Base-by-base conservation (phyloP, 2,797 vertebrate species). In the Orientallactaga sibirica region DNA sequence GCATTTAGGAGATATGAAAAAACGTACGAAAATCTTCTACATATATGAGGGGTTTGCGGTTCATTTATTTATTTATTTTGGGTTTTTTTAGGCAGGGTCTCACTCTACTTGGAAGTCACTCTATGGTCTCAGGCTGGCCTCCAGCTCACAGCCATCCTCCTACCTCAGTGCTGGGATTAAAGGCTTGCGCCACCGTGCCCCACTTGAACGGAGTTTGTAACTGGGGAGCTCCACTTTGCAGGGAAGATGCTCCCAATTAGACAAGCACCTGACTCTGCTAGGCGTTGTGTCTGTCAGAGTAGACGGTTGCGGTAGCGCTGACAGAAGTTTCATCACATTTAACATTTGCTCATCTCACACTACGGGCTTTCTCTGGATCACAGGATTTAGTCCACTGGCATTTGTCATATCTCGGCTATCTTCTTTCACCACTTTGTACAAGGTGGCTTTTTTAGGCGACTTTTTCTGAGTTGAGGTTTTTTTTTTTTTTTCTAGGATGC, bases 401-500 rank as follows among this genome's bases (percentile, higher is more conserved):
- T 93, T 96, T 92, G 80, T 97, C 89, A 89, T 92, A 86, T 85
- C 96, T 88, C 94, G 95, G 95, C 77, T 94, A 97, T 93, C 96
- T 97, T 95, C 95, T 91, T 88, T 96, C 96, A 93, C 64, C 94
- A 93, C 95, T 82, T 75, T 96, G 89, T 90, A 93, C 94, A 96
- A 92, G 93, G 91, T 88, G 87, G 88, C 85, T 95, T 97, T 90
- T 95, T 96, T 93, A 95, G 95, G 93, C 94, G 95, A 95, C 84
- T 93, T 97, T 97, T 97, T 96, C 96, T 93, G 94, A 94, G 96
- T 92, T 95, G 93, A 95, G 84, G 94, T 64, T 70, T 93, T 96
- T 93, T 96, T 97, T 95, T 95, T 61, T 96, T 97, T 96, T 95
- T 43, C 95, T 88, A 93, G 97, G 97, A 96, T 97, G 96, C 96